Conservation (phyloP, 2,113 vertebrate genomes). For the Eupsittula cactorum region DNA sequence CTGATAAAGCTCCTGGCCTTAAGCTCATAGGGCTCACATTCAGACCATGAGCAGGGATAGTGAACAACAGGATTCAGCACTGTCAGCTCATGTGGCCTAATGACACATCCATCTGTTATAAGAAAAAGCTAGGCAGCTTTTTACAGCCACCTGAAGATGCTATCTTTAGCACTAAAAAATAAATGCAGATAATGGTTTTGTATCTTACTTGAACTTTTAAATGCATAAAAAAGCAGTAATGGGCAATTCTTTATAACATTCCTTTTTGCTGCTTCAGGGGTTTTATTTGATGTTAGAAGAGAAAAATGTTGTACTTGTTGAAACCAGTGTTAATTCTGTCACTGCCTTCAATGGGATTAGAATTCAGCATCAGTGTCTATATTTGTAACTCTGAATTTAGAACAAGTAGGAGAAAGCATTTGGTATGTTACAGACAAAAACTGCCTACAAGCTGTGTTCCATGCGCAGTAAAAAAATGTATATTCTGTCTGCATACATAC, state of each 20-base stretch:
- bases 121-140: background rate
- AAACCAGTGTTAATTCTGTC: conserved; percentile 20
- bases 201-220: background rate
- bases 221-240: background rate
- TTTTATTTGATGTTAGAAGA: background rate
- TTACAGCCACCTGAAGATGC: background rate
- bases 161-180: background rate
- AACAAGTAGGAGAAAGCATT: conserved; percentile 56
- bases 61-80: background rate
- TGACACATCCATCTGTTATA: background rate
- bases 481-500: background rate
- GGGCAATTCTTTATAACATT: background rate
- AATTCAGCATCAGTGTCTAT: background rate
- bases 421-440: conserved; percentile 30
- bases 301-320: background rate
- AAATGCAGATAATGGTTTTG: background rate
- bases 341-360: background rate
- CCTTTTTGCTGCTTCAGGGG: background rate
- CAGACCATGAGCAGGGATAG: background rate
- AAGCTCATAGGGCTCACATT: background rate
- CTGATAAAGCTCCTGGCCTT: background rate
- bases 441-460: conserved; percentile 2
- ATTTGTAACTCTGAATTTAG: conserved; percentile 53
- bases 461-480: background rate
- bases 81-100: background rate